These are phyloP conservation scores for Odontomyia ornata DNA, from an alignment of 2,888 invertebrate genomes.

Conservation along the genomic window DNA sequence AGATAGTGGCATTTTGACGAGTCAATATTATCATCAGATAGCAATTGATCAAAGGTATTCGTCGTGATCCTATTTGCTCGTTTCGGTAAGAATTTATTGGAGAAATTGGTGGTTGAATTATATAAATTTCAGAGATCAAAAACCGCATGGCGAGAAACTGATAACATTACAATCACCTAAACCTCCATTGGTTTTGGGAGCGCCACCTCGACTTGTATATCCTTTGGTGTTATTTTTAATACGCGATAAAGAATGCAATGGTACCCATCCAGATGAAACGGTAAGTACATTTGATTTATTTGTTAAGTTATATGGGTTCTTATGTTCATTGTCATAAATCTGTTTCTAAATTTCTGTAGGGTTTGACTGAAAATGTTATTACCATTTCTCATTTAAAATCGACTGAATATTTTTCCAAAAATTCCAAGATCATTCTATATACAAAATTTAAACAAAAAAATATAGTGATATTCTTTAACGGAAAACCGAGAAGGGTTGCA, in stretches of 20 bases:
- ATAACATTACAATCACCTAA: conserved; percentile 71
- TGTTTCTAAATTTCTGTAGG: no score
- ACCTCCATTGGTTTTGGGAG: conserved; percentile 73
- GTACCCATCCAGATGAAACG: conserved; percentile 79
- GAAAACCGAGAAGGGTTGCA: no score
- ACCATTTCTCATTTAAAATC: no score
- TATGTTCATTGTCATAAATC: no score
- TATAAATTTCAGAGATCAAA: conserved; percentile 66
- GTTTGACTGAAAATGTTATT: no score
- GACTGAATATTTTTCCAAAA: no score
- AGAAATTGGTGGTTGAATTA: background rate
- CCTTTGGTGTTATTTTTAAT: conserved; percentile 80
- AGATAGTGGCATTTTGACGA: conserved; percentile 49
- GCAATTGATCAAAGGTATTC: conserved; percentile 54
- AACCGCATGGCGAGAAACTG: conserved; percentile 73
- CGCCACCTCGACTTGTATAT: conserved; percentile 78
- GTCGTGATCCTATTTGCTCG: conserved; percentile 7
- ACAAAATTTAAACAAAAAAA: no score
- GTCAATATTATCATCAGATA: conserved; percentile 53
- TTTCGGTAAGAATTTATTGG: background rate
- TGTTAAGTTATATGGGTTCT: no score
- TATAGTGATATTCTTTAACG: no score
- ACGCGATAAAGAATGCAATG: conserved; percentile 69
- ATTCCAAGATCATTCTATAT: no score
- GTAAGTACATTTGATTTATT: conserved; percentile 67